These are phyloP conservation scores for Perodicticus potto DNA, from an alignment of 2,797 vertebrate genomes.

Conservation along the genomic window DNA sequence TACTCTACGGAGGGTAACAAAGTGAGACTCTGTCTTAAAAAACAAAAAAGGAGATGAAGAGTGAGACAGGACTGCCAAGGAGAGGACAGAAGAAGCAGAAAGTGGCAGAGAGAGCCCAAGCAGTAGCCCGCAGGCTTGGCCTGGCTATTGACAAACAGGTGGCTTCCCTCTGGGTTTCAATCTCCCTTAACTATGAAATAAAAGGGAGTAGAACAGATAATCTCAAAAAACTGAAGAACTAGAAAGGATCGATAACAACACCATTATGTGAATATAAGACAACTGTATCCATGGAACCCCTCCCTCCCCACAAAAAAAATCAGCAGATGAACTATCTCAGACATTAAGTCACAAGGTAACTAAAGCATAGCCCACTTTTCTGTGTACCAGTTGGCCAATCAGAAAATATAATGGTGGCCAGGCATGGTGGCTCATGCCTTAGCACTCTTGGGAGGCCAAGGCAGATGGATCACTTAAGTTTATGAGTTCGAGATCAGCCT, in stretches of 20 bases:
- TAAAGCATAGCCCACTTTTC: neutral
- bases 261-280: slow-evolving; percentile 1
- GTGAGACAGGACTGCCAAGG: neutral
- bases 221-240: slow-evolving; percentile 39
- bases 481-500: too few relatives aligned
- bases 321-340: neutral
- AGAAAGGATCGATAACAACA: neutral
- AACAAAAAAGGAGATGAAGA: neutral
- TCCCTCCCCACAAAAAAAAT: neutral
- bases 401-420: neutral
- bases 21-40: too few relatives aligned
- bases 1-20: too few relatives aligned
- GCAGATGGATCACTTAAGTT: too few relatives aligned
- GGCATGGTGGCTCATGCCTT: too few relatives aligned
- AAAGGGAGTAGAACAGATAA: neutral
- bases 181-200: neutral
- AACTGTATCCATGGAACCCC: neutral
- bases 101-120: neutral
- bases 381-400: neutral
- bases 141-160: neutral
- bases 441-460: too few relatives aligned
- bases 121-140: neutral
- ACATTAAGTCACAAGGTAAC: neutral
- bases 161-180: slow-evolving; percentile 11
- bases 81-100: neutral